phyloP scores from a whole-genome alignment of 2,797 vertebrate species.

The Microctenopoma stevenorrisi region DNA sequence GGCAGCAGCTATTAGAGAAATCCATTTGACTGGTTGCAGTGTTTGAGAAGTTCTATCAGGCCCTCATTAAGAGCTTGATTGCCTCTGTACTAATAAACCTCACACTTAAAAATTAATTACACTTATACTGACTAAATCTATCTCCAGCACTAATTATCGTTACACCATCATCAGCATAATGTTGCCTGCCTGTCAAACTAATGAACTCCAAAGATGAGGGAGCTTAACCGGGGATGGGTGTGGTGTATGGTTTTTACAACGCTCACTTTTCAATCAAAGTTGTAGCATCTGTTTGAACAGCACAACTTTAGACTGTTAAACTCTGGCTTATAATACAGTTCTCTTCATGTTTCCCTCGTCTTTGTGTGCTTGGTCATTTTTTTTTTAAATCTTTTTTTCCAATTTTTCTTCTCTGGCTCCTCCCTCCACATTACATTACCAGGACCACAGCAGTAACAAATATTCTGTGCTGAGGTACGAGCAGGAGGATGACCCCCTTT shows the following conservation, averaged over 20 bases:
- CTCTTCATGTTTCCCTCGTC: background rate
- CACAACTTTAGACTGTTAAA: background rate
- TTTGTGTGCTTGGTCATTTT: slow-evolving; percentile 5
- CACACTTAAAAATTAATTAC: slow-evolving; percentile 81
- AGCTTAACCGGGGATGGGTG: slow-evolving; percentile 5
- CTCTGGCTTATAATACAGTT: background rate
- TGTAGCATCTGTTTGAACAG: background rate
- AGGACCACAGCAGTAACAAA: slow-evolving; percentile 13
- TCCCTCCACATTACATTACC: slow-evolving; percentile 29
- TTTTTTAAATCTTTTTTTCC: background rate
- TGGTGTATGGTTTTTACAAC: background rate
- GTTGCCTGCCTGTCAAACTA: slow-evolving; percentile 50
- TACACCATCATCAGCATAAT: slow-evolving; percentile 72
- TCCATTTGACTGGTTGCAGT: slow-evolving; percentile 69
- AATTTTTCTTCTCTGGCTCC: background rate
- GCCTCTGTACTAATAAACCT: slow-evolving; percentile 81
- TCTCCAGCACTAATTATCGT: slow-evolving; percentile 77
- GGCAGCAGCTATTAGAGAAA: slow-evolving; percentile 69
- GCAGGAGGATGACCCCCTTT: slow-evolving; percentile 25
- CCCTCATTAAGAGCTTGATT: slow-evolving; percentile 80
- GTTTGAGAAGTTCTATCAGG: slow-evolving; percentile 71
- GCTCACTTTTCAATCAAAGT: background rate
- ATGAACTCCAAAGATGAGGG: slow-evolving; percentile 57
- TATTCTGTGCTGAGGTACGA: background rate
- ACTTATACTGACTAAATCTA: slow-evolving; percentile 80